These are phyloP conservation scores for Neocrepidodera transversa DNA, from an alignment of 2,888 invertebrate species.

Conservation along the genomic window DNA sequence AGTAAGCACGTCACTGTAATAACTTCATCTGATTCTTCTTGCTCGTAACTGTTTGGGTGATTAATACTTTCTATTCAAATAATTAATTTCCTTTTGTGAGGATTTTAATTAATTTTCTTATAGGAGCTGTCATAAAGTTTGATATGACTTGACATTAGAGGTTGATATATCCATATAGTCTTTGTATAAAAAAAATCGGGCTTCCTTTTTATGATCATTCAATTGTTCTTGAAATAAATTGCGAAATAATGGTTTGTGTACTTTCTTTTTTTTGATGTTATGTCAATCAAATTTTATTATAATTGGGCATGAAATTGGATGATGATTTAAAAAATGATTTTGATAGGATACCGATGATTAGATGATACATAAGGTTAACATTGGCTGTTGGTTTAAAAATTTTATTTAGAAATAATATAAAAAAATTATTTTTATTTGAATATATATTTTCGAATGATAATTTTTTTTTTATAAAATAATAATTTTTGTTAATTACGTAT, in stretches of 20 bases:
- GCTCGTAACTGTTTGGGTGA: constrained; percentile 36
- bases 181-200: constrained; percentile 10
- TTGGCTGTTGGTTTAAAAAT: too few species aligned
- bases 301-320: constrained; percentile 13
- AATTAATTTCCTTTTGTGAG: constrained; percentile 45
- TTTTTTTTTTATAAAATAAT: too few species aligned
- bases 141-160: constrained; percentile 35
- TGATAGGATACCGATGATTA: too few species aligned
- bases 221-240: constrained; percentile 20
- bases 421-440: too few species aligned
- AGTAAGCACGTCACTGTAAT: constrained; percentile 10
- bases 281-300: constrained; percentile 19
- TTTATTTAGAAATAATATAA: too few species aligned
- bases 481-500: too few species aligned
- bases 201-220: constrained; percentile 12
- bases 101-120: constrained; percentile 43
- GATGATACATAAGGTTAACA: too few species aligned
- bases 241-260: not conserved
- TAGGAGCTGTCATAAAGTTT: constrained; percentile 40
- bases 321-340: too few species aligned
- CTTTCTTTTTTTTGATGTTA: constrained; percentile 16
- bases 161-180: constrained; percentile 14
- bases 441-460: too few species aligned
- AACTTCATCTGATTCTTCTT: constrained; percentile 28
- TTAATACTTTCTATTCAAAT: constrained; percentile 42